Percentiles rank a stretch among this genome's conserved stretches.
Evolutionary conservation across 1,140 invertebrate species (phyloP).

Genomic region (Drosophila azteca): DNA sequence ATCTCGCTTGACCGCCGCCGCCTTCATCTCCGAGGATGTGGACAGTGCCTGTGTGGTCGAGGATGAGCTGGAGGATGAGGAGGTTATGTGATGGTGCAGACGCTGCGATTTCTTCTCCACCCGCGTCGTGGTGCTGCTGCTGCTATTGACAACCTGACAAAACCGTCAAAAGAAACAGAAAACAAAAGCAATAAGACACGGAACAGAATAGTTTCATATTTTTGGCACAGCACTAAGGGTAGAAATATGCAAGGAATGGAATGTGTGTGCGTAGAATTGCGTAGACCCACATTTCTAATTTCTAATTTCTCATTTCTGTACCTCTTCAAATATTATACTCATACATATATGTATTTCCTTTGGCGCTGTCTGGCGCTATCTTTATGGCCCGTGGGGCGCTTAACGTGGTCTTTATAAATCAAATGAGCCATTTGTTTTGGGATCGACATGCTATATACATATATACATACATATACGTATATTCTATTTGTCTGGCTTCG

Average conservation of each 20-base stretch:
- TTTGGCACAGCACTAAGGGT: constrained; percentile 31
- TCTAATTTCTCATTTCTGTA: neutral
- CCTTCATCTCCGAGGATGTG: constrained; percentile 87
- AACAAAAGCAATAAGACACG: constrained; percentile 7
- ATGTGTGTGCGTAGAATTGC: constrained; percentile 1
- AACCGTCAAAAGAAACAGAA: neutral
- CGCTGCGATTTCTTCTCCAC: constrained; percentile 86
- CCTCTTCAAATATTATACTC: constrained; percentile 31
- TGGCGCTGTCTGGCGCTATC: constrained; percentile 49
- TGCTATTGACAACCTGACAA: constrained; percentile 82
- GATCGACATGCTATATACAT: constrained; percentile 22
- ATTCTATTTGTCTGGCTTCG: constrained; percentile 36
- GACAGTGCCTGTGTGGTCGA: constrained; percentile 83
- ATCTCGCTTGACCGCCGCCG: constrained; percentile 89
- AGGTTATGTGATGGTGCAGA: constrained; percentile 83
- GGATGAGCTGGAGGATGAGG: constrained; percentile 84
- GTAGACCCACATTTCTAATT: neutral
- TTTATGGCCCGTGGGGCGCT: constrained; percentile 62
- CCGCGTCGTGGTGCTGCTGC: constrained; percentile 84
- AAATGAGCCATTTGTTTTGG: constrained; percentile 53
- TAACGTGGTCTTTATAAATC: constrained; percentile 66
- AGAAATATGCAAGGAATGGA: constrained; percentile 43
- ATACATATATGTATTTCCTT: constrained; percentile 24
- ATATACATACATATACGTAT: neutral
- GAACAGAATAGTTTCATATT: constrained; percentile 7